Conservation (phyloP, 2,888 invertebrate species). For the Cephonodes hylas region DNA sequence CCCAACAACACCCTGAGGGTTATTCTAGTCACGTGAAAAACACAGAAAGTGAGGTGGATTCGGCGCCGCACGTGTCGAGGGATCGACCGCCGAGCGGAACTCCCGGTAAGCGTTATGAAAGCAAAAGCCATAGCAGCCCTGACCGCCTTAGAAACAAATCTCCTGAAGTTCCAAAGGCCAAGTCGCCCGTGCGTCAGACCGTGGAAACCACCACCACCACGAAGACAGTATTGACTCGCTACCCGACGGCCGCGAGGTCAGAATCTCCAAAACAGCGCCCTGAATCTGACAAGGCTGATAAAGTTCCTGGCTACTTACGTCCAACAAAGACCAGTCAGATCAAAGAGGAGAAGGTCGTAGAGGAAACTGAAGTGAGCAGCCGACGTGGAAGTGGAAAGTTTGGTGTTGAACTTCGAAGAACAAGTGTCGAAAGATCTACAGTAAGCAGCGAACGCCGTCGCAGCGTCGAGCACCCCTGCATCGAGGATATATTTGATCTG, state of each 20-base stretch:
- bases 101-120: constrained; percentile 33
- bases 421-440: constrained; percentile 76
- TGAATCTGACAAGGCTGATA: constrained; percentile 49
- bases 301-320: constrained; percentile 59
- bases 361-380: constrained; percentile 70
- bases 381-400: constrained; percentile 83
- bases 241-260: constrained; percentile 42
- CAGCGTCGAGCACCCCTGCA: constrained; percentile 78
- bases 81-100: constrained; percentile 39
- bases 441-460: constrained; percentile 71
- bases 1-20: constrained; percentile 48
- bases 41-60: constrained; percentile 44
- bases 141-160: constrained; percentile 42
- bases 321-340: constrained; percentile 67
- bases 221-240: constrained; percentile 42
- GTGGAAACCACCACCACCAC: constrained; percentile 44
- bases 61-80: constrained; percentile 24
- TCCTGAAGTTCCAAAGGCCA: constrained; percentile 47
- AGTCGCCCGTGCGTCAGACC: constrained; percentile 48
- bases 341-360: constrained; percentile 59
- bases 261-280: constrained; percentile 47
- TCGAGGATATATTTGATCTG: constrained; percentile 88
- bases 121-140: constrained; percentile 48
- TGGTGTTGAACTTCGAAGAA: constrained; percentile 84
- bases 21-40: constrained; percentile 40